Percentiles rank a stretch among this genome's conserved stretches.
Evolutionary conservation across 1,140 invertebrate species (phyloP).

Genomic region (Habropoda laboriosa): DNA sequence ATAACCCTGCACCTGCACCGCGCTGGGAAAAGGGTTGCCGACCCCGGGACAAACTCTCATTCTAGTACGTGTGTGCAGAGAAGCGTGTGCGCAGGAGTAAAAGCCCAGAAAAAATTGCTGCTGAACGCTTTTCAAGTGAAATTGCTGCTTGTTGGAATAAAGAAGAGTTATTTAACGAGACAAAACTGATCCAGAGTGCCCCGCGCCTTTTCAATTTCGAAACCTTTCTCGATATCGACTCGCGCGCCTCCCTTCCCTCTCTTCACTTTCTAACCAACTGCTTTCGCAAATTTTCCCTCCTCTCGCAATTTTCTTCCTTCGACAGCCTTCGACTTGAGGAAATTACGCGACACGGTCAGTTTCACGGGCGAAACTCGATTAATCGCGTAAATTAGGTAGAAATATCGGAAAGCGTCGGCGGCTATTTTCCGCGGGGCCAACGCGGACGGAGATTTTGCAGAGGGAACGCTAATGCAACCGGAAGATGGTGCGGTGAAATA

Average conservation of each 20-base stretch:
- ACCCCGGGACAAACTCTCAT: constrained; percentile 60
- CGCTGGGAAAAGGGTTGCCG: constrained; percentile 59
- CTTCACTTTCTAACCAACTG: background rate
- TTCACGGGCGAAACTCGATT: constrained; percentile 1
- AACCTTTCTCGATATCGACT: constrained; percentile 27
- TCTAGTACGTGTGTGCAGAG: constrained; percentile 19
- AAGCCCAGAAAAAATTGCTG: constrained; percentile 59
- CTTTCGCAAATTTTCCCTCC: background rate
- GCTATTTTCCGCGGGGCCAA: constrained; percentile 28
- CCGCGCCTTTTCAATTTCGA: constrained; percentile 6
- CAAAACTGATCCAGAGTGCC: background rate
- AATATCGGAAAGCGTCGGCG: constrained; percentile 15
- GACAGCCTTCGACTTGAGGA: background rate
- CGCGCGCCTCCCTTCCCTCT: background rate
- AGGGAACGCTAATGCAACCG: constrained; percentile 47
- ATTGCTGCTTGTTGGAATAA: constrained; percentile 44
- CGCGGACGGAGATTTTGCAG: constrained; percentile 35
- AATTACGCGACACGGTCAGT: background rate
- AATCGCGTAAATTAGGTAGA: background rate
- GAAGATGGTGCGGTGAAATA: constrained; percentile 30
- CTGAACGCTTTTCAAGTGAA: constrained; percentile 45
- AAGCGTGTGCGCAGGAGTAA: constrained; percentile 44
- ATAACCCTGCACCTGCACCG: constrained; percentile 46
- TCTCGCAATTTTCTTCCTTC: background rate
- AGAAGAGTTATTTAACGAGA: constrained; percentile 59